Evolutionary conservation across 2,797 vertebrate genomes (phyloP).

Genomic region (Urocyon cinereoargenteus): DNA sequence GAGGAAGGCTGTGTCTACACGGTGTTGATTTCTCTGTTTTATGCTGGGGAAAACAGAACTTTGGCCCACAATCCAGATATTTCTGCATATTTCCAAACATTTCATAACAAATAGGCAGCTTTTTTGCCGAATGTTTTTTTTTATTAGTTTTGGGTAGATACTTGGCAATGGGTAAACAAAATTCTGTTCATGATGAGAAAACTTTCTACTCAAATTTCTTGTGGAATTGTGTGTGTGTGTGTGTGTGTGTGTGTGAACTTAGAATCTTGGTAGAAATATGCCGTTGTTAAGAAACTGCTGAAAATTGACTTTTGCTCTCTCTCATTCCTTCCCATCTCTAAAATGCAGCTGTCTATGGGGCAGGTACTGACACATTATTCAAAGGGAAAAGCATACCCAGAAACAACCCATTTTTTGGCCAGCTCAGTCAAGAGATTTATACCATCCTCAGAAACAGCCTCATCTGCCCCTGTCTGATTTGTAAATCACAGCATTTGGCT

Average conservation of each 20-base stretch:
- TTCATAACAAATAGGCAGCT: neutral
- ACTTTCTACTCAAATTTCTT: constrained; percentile 20
- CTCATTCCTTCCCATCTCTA: constrained; percentile 63
- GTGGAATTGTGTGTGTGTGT: neutral
- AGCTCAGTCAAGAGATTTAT: constrained; percentile 7
- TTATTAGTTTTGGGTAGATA: neutral
- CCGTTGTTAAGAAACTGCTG: constrained; percentile 57
- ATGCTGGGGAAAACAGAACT: constrained; percentile 33
- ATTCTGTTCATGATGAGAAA: constrained; percentile 12
- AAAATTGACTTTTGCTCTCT: constrained; percentile 60
- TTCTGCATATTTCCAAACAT: constrained; percentile 29
- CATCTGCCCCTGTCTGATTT: neutral
- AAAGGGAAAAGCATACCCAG: constrained; percentile 29
- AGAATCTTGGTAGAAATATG: constrained; percentile 49
- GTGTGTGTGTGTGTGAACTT: constrained; percentile 36
- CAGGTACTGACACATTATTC: constrained; percentile 37
- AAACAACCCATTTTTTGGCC: constrained; percentile 16
- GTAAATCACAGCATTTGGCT: neutral
- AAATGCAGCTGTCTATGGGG: constrained; percentile 64
- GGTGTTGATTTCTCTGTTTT: constrained; percentile 56
- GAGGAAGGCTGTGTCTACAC: neutral
- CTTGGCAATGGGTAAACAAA: neutral
- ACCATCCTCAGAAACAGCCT: constrained; percentile 1
- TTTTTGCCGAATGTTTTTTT: constrained; percentile 39
- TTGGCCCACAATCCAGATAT: neutral